These are phyloP conservation scores for Dromaius novaehollandiae DNA, from an alignment of 2,113 vertebrate species.

Conservation along the genomic window DNA sequence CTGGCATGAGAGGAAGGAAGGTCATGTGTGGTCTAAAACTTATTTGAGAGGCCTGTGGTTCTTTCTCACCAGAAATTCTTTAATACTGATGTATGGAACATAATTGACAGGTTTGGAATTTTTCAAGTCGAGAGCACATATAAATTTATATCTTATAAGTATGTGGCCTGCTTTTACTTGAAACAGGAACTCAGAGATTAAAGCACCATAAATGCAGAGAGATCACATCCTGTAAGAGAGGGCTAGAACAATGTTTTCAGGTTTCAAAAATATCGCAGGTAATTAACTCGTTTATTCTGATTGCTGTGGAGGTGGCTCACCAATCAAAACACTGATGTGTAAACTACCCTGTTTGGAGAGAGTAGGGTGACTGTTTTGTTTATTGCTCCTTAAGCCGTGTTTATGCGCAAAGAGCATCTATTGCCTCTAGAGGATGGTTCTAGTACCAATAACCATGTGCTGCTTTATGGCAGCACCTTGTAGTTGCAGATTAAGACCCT, in stretches of 20 bases:
- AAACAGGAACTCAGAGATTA: neutral
- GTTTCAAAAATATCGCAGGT: slow-evolving; percentile 10
- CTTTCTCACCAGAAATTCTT: neutral
- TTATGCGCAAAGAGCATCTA: slow-evolving; percentile 22
- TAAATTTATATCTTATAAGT: neutral
- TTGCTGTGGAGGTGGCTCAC: slow-evolving; percentile 26
- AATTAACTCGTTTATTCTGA: slow-evolving; percentile 28
- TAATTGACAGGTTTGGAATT: neutral
- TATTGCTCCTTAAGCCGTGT: slow-evolving; percentile 7
- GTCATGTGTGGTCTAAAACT: neutral
- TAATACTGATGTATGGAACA: neutral
- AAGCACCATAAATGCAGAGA: neutral
- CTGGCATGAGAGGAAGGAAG: neutral
- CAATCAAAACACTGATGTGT: slow-evolving; percentile 32
- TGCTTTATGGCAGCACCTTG: neutral
- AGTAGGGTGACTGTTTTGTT: neutral
- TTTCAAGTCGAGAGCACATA: neutral
- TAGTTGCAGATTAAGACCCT: neutral
- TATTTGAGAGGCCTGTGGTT: neutral
- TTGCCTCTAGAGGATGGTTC: neutral
- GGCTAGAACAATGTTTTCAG: neutral
- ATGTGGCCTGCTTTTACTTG: neutral
- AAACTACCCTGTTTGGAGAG: neutral
- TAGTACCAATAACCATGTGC: neutral
- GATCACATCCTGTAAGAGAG: neutral